Evolutionary conservation across 2,113 vertebrate species (phyloP).

Genomic region (Aix galericulata): DNA sequence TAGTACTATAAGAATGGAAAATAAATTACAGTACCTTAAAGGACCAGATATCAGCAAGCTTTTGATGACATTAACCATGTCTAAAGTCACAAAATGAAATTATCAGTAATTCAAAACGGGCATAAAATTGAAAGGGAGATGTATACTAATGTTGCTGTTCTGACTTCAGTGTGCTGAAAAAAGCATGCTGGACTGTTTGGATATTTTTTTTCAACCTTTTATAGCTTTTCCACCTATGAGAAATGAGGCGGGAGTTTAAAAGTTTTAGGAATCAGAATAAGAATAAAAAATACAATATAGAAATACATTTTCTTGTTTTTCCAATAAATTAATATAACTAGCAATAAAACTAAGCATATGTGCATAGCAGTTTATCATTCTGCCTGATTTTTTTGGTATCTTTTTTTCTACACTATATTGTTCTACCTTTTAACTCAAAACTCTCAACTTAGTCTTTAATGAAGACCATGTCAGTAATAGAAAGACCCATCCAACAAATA

Average conservation of each 20-base stretch:
- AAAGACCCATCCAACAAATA: neutral
- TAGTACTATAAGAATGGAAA: neutral
- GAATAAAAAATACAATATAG: neutral
- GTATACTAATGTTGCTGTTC: neutral
- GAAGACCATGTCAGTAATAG: neutral
- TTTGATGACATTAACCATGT: neutral
- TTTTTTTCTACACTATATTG: neutral
- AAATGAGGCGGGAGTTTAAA: neutral
- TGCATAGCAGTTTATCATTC: neutral
- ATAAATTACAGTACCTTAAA: neutral
- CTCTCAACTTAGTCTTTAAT: neutral
- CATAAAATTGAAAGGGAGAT: neutral
- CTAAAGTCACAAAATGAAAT: neutral
- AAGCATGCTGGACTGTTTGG: neutral
- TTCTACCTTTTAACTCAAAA: neutral
- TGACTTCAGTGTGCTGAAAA: neutral
- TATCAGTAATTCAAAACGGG: neutral
- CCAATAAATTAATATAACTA: neutral
- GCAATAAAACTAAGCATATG: neutral
- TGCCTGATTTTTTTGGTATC: neutral
- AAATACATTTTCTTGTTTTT: neutral
- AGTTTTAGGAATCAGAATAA: neutral
- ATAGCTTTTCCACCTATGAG: neutral
- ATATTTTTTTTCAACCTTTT: neutral
- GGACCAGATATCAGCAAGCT: neutral